A percentile compares a stretch with the other conserved stretches of the same genome.
Evolutionary conservation across 2,888 invertebrate species (phyloP).

Genomic region (Sceliomorpha sp.): DNA sequence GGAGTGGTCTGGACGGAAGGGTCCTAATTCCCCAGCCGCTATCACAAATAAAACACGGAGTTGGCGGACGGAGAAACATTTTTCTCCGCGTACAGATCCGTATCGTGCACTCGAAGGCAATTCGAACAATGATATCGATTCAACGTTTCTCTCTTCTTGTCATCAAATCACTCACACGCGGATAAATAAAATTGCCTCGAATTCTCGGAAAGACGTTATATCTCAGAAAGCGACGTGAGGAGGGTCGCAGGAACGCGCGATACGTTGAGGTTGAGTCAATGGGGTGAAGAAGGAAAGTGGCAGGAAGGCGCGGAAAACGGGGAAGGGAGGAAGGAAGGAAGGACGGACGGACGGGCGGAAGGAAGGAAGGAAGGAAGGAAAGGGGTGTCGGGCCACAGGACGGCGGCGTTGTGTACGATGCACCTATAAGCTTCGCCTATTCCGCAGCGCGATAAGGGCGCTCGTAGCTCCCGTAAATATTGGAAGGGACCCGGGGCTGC

Average conservation of each 20-base stretch:
- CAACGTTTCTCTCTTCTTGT: neutral
- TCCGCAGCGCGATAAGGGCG: conserved; percentile 71
- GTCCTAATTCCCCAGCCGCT: too few relatives aligned
- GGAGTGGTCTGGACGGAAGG: too few relatives aligned
- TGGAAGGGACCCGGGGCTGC: conserved; percentile 60
- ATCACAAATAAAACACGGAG: too few relatives aligned
- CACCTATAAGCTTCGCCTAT: conserved; percentile 71
- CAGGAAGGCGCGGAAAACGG: too few relatives aligned
- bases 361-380: too few relatives aligned
- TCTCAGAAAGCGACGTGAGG: conserved; percentile 26
- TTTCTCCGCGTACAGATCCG: too few relatives aligned
- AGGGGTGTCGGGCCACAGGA: conserved; percentile 45
- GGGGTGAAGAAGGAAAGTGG: conserved; percentile 49
- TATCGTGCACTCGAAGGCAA: too few relatives aligned
- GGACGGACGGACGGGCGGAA: too few relatives aligned
- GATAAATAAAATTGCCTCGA: conserved; percentile 9
- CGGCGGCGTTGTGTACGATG: conserved; percentile 64
- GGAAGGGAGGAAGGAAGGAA: too few relatives aligned
- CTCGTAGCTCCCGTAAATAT: conserved; percentile 74
- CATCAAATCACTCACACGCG: neutral
- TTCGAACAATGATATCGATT: neutral
- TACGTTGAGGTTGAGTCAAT: conserved; percentile 54
- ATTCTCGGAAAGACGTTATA: conserved; percentile 36
- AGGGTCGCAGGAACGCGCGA: conserved; percentile 52
- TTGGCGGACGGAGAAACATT: too few relatives aligned